A percentile compares a stretch with the other conserved stretches of the same genome.
phyloP scores from a whole-genome alignment of 64 coral and sea anemone genomes.

The Porites australiensis region DNA sequence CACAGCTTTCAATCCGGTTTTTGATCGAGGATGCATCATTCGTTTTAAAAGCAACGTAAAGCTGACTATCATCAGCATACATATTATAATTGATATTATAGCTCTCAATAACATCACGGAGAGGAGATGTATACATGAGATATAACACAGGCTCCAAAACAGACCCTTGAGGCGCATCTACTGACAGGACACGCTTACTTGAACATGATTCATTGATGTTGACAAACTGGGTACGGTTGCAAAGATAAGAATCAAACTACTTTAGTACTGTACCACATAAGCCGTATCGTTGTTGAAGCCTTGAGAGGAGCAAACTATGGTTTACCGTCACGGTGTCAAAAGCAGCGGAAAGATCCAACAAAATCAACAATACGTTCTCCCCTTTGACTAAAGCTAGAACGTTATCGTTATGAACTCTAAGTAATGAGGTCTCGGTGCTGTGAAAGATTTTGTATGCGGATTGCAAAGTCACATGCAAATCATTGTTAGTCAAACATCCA shows the following conservation, averaged over 20 bases:
- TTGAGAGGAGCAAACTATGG: too few species aligned
- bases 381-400: background rate
- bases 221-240: too few species aligned
- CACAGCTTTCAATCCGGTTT: slow-evolving; percentile 15
- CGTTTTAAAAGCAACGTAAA: slow-evolving; percentile 3
- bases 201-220: background rate
- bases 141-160: too few species aligned
- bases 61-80: too few species aligned
- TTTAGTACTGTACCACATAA: background rate
- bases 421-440: slow-evolving; percentile 39
- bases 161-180: slow-evolving; percentile 27
- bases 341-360: too few species aligned
- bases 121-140: slow-evolving; percentile 21
- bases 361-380: too few species aligned
- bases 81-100: too few species aligned
- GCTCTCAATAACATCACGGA: slow-evolving; percentile 33
- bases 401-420: slow-evolving; percentile 11
- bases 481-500: too few species aligned
- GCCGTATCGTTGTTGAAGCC: too few species aligned
- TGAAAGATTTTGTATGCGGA: slow-evolving; percentile 8
- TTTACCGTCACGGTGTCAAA: too few species aligned
- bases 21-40: background rate
- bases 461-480: slow-evolving; percentile 13
- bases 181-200: too few species aligned
- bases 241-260: slow-evolving; percentile 28